Conservation (phyloP, 1,140 invertebrate genomes). For the Aethina tumida region DNA sequence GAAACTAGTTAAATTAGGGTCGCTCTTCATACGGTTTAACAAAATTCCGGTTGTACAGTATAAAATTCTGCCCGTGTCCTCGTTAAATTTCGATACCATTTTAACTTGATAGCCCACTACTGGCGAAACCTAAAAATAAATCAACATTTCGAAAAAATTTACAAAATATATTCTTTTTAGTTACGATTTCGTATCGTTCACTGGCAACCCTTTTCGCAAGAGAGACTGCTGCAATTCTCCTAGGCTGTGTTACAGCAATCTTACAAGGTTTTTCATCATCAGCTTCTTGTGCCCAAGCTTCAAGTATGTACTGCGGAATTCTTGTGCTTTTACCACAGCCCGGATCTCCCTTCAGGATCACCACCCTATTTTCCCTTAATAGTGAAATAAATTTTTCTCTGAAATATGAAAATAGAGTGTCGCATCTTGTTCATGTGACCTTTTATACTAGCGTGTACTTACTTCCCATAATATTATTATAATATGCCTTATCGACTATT, state of each 20-base stretch:
- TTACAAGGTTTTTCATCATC: constrained; percentile 43
- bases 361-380: constrained; percentile 37
- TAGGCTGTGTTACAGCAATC: constrained; percentile 67
- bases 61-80: constrained; percentile 48
- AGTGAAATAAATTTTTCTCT: constrained; percentile 28
- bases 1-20: constrained; percentile 39
- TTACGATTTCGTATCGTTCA: constrained; percentile 49
- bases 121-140: constrained; percentile 52
- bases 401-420: constrained; percentile 12
- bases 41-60: constrained; percentile 60
- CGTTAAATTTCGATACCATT: constrained; percentile 29
- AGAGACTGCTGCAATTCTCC: constrained; percentile 64
- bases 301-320: constrained; percentile 67
- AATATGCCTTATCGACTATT: neutral
- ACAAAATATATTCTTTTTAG: constrained; percentile 3
- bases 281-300: constrained; percentile 45
- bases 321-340: constrained; percentile 87
- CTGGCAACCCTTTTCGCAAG: constrained; percentile 59
- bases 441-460: neutral
- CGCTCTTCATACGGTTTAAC: constrained; percentile 42
- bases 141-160: constrained; percentile 1
- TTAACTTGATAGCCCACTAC: constrained; percentile 63
- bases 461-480: neutral
- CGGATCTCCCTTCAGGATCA: constrained; percentile 82
- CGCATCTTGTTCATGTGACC: neutral